Evolutionary conservation across 2,888 invertebrate genomes (phyloP), one percentile per base, ranked within the genome.

Genomic region (Allolobophora icterica): DNA sequence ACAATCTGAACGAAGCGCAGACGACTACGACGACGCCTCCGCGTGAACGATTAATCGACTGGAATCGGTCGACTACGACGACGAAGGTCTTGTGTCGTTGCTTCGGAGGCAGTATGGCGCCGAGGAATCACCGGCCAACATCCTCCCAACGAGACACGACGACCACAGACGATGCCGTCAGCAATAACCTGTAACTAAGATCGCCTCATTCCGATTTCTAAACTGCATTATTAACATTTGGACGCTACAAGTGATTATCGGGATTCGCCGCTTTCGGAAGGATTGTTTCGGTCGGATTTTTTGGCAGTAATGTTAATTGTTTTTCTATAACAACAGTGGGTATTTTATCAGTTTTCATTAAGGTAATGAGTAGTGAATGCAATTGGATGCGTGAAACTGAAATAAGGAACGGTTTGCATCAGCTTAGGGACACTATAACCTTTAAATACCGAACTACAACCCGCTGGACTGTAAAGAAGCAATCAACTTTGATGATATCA

Each of bases 21-120:
- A 24, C 17, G 87, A 34, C 35, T 15, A 34, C 38, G 38, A 38
- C 38, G 38, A 38, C 52, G 6, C 52, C 52, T 0, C 52, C 35
- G 8, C 34, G 87, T 21, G 87, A 87, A 34, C 87, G 87, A 24
- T 38, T 87, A 38, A 87, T 87, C 87, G 87, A 87, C 87, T 87
- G 87, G 87, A 30, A 38, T 87, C 87, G 87, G 87, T 38, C 87
- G 87, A 38, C 87, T 35, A 24, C 87, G 84, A 35, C 84, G 87
- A 38, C 87, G 34, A 38, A 34, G 87, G 8, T 8, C 35, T 35
- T 30, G 87, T 87, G 87, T n/a, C 87, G 34, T 38, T 87, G 87
- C 35, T 38, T 87, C 38, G 87, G 87, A 34, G 87, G 87, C 87
- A 87, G 21, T 21, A 87, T 87, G 87, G 87, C 87, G 87, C 87